These are phyloP conservation scores for Brachyrhaphis roseni DNA, from an alignment of 2,797 vertebrate species.

Conservation along the genomic window DNA sequence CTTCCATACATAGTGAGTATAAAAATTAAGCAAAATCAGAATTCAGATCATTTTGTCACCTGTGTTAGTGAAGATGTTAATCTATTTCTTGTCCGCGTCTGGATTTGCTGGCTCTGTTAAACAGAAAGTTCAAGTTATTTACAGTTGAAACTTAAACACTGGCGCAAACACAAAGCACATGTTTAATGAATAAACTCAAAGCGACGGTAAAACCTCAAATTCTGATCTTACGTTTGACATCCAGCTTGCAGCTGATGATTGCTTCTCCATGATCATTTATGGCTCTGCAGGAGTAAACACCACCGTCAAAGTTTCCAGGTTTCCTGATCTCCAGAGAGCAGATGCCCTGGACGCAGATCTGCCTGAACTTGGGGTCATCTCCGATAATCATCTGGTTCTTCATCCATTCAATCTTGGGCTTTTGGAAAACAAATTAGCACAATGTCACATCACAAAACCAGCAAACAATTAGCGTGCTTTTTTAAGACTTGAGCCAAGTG, in stretches of 20 bases:
- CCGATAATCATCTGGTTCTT: constrained; percentile 95
- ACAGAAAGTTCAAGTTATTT: constrained; percentile 28
- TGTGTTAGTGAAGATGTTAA: constrained; percentile 54
- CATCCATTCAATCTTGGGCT: constrained; percentile 95
- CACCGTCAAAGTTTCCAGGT: constrained; percentile 90
- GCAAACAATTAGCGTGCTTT: constrained; percentile 12
- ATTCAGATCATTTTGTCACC: constrained; percentile 60
- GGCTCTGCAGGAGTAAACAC: constrained; percentile 93
- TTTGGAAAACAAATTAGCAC: constrained; percentile 11
- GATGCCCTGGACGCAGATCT: constrained; percentile 90
- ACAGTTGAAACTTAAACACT: background rate
- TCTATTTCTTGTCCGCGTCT: constrained; percentile 79
- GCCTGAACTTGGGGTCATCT: constrained; percentile 91
- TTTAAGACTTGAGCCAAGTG: constrained; percentile 23
- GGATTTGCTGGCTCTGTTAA: constrained; percentile 66
- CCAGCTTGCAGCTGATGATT: constrained; percentile 88
- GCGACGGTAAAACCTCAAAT: background rate
- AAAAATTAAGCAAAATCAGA: background rate
- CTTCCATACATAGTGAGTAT: background rate
- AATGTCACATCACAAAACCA: background rate
- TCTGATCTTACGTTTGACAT: constrained; percentile 90
- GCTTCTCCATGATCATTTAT: constrained; percentile 88
- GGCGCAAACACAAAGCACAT: background rate
- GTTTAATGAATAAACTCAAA: background rate
- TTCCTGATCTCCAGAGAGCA: constrained; percentile 97